Evolutionary conservation across 1,140 invertebrate species (phyloP), one percentile per base, ranked within the genome.

Genomic region (Chelonus insularis): DNA sequence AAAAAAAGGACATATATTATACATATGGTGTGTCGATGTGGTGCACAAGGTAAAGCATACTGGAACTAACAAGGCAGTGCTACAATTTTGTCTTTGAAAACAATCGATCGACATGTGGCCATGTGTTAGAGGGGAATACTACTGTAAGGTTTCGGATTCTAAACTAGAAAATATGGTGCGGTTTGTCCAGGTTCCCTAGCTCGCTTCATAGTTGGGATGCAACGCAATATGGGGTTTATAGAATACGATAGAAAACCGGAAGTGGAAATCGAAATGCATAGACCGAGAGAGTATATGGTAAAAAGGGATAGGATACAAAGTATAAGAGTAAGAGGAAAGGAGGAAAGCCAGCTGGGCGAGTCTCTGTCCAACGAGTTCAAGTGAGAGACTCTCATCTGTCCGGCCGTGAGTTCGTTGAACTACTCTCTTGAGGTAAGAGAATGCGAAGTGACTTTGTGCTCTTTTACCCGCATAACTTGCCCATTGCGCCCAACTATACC

Each of bases 301-400:
- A 21, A 29, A 1, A 16, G 9, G 16, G 23, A 16, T 57, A 16
- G 39, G 55, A 25, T 41, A n/a, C n/a, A 16, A 12, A n/a, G 37
- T 43, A 25, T 39, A 25, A 21, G 18, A 34, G 51, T 6, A n/a
- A 8, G 18, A 21, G n/a, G 39, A 25, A 36, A n/a, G 21, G 23
- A 29, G 55, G 45, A 57, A 57, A 57, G 55, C 55, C 55, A 57
- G 55, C 55, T 57, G 55, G 55, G 55, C 39, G 55, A 57, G 55
- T 57, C 55, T n/a, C 23, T 25, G 20, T 23, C 41, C 2, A 48
- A 12, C 20, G 16, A 57, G 25, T 57, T 36, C 34, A 50, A 57
- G 55, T 62, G 52, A 55, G 41, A 56, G 18, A 51, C 47, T 52
- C 57, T 64, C 63, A 64, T 64, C 63, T 64, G 63, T 64, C 63